Evolutionary conservation across 2,888 invertebrate genomes (phyloP).

Genomic region (Iselma pallidipennis): DNA sequence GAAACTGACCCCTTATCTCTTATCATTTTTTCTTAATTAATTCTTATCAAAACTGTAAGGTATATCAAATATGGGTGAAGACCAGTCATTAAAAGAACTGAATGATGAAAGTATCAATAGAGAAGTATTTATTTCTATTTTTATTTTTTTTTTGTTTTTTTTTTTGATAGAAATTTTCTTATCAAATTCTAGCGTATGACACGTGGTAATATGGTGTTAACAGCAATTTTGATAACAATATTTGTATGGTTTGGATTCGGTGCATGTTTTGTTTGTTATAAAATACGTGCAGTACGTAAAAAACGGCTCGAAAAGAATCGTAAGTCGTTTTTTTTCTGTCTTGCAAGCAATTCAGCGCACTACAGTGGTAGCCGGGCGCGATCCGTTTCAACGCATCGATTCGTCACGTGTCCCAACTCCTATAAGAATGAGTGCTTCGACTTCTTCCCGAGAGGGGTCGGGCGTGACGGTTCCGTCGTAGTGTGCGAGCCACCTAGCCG

Average conservation of each 20-base stretch:
- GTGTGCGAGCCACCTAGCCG: too few species aligned
- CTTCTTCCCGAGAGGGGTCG: too few species aligned
- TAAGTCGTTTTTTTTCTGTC: background rate
- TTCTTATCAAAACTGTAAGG: too few species aligned
- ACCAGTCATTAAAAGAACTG: background rate
- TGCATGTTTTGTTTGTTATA: conserved; percentile 49
- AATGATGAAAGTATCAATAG: conserved; percentile 1
- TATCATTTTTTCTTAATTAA: too few species aligned
- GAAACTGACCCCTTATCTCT: too few species aligned
- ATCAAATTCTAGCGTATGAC: conserved; percentile 1
- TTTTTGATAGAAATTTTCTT: conserved; percentile 8
- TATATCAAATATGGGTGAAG: background rate
- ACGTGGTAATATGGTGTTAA: conserved; percentile 32
- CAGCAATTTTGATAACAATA: conserved; percentile 46
- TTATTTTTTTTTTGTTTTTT: background rate
- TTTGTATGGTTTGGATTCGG: conserved; percentile 53
- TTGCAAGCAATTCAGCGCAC: too few species aligned
- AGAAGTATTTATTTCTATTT: background rate
- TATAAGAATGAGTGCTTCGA: too few species aligned
- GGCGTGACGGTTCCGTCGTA: too few species aligned
- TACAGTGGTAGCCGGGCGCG: too few species aligned
- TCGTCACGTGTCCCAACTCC: too few species aligned
- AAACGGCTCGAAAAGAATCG: background rate
- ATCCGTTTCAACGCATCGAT: too few species aligned
- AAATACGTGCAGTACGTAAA: conserved; percentile 29